These are phyloP conservation scores for Labrus mixtus DNA, from an alignment of 2,113 vertebrate species.

Conservation along the genomic window DNA sequence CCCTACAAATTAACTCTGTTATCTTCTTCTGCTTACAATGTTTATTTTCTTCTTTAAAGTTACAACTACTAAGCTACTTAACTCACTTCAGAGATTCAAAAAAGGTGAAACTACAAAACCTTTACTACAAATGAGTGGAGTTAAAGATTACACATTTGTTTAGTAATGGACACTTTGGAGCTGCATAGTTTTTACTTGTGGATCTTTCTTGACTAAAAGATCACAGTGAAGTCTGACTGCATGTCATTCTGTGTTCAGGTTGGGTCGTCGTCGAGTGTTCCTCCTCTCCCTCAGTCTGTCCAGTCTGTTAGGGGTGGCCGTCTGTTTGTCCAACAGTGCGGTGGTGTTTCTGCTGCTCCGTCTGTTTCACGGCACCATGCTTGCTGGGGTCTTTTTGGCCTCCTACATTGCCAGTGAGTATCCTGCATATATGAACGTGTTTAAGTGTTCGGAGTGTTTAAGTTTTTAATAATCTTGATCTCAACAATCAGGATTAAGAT, in stretches of 20 bases:
- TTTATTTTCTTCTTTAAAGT: no score
- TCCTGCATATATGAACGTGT: not conserved
- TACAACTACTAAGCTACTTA: no score
- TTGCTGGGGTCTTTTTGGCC: slow-evolving; percentile 87
- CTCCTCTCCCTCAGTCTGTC: slow-evolving; percentile 83
- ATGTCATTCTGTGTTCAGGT: slow-evolving; percentile 74
- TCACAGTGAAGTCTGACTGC: not conserved
- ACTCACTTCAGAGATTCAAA: not conserved
- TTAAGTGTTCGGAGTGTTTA: no score
- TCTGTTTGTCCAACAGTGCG: slow-evolving; percentile 82
- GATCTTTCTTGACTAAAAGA: not conserved
- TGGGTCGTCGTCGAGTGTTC: slow-evolving; percentile 85
- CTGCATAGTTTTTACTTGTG: not conserved
- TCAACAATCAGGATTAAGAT: no score
- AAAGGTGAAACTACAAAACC: no score
- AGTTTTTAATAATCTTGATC: no score
- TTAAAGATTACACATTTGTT: not conserved
- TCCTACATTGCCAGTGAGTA: slow-evolving; percentile 87
- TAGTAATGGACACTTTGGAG: not conserved
- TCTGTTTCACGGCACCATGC: slow-evolving; percentile 80
- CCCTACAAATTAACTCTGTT: no score
- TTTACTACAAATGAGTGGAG: no score
- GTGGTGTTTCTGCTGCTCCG: slow-evolving; percentile 81
- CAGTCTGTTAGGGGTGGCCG: slow-evolving; percentile 77
- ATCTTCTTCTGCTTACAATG: no score